Percentiles rank a stretch among this genome's conserved stretches.
Conservation (phyloP, 2,888 invertebrate genomes). For the Bruchidius siliquastri region DNA sequence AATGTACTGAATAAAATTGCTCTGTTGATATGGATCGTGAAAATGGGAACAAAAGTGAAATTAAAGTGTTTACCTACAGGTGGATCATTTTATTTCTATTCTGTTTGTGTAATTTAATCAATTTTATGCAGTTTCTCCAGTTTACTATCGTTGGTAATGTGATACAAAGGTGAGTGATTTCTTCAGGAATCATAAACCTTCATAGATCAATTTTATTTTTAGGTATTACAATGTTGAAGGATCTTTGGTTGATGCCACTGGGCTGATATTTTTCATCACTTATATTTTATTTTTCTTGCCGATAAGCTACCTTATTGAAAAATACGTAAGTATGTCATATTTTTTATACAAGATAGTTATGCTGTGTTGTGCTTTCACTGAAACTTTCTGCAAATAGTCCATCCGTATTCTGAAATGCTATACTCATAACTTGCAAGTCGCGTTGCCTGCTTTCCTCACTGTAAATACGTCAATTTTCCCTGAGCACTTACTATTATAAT, state of each 20-base stretch:
- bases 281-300: conserved; percentile 95
- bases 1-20: background rate
- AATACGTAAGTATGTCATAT: conserved; percentile 29
- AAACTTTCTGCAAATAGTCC: background rate
- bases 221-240: conserved; percentile 67
- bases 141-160: conserved; percentile 87
- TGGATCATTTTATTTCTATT: conserved; percentile 83
- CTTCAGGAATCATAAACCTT: background rate
- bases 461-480: no score
- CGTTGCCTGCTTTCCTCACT: background rate
- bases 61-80: conserved; percentile 46
- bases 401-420: background rate
- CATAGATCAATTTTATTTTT: conserved; percentile 14
- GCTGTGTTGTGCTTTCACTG: no score
- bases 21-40: background rate
- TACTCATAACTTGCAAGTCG: background rate
- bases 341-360: background rate
- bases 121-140: conserved; percentile 93
- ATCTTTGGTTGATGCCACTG: conserved; percentile 83
- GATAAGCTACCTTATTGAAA: conserved; percentile 71
- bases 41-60: conserved; percentile 2
- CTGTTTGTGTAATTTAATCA: conserved; percentile 79
- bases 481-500: no score
- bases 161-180: conserved; percentile 51
- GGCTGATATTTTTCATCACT: conserved; percentile 91